Evolutionary conservation across 2,113 vertebrate species (phyloP).

Genomic region (Balaenoptera acutorostrata): DNA sequence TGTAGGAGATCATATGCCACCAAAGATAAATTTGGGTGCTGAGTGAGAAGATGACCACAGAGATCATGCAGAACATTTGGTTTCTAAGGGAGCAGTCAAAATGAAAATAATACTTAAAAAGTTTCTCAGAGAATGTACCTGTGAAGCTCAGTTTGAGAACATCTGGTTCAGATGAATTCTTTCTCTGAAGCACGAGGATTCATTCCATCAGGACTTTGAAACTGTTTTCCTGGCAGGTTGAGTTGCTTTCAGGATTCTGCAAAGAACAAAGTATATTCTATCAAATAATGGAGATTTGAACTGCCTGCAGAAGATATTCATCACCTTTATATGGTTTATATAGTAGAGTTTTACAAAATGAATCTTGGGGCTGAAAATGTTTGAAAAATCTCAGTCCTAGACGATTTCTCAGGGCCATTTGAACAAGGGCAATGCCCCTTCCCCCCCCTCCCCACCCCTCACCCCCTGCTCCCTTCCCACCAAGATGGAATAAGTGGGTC

Average conservation of each 20-base stretch:
- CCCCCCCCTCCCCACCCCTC: neutral
- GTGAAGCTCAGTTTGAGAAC: neutral
- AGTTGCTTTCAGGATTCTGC: constrained; percentile 9
- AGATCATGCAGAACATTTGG: neutral
- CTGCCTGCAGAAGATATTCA: neutral
- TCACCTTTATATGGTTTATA: neutral
- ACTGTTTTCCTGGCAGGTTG: neutral
- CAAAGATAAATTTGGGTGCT: no score
- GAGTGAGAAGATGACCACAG: neutral
- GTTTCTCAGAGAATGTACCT: neutral
- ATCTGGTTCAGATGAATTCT: neutral
- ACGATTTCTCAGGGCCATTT: neutral
- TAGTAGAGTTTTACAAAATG: neutral
- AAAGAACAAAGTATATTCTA: neutral
- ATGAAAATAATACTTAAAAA: neutral
- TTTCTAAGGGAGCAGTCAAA: neutral
- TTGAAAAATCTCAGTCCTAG: neutral
- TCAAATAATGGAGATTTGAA: constrained; percentile 14
- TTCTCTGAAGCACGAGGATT: neutral
- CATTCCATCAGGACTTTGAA: neutral
- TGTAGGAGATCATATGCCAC: neutral
- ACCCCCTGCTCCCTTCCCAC: neutral
- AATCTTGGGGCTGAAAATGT: neutral
- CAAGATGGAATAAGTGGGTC: neutral
- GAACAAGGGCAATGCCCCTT: neutral